These are phyloP conservation scores for Amaurobius ferox DNA, from an alignment of 2,888 invertebrate species.

Conservation along the genomic window DNA sequence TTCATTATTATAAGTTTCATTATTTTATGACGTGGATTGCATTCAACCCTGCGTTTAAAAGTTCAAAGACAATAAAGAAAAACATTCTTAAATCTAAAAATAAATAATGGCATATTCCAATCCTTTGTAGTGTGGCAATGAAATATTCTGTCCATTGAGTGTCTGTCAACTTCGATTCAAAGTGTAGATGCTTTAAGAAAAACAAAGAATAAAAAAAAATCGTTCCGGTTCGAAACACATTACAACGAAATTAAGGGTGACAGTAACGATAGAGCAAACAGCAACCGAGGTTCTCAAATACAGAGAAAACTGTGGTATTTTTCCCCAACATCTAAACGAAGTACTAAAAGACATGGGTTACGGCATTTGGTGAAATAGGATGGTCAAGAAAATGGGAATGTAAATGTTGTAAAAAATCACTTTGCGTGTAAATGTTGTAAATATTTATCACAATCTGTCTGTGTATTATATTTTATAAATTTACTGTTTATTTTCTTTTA, in stretches of 20 bases:
- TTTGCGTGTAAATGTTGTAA: too few relatives aligned
- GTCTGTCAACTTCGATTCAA: not conserved
- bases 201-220: not conserved
- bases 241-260: slow-evolving; percentile 6
- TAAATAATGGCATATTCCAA: not conserved
- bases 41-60: too few relatives aligned
- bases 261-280: slow-evolving; percentile 13
- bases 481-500: too few relatives aligned
- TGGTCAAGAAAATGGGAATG: not conserved
- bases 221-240: not conserved
- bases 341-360: not conserved
- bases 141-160: not conserved
- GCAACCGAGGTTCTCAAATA: not conserved
- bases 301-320: not conserved
- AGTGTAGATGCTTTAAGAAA: not conserved
- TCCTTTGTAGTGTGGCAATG: not conserved
- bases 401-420: too few relatives aligned
- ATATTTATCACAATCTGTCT: too few relatives aligned
- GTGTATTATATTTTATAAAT: too few relatives aligned
- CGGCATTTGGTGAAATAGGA: not conserved
- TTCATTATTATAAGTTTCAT: too few relatives aligned
- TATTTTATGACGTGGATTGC: too few relatives aligned
- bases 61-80: too few relatives aligned
- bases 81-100: too few relatives aligned
- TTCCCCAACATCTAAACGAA: not conserved